Evolutionary conservation across 2,888 invertebrate genomes (phyloP).

Genomic region (Drosophila pegasa): DNA sequence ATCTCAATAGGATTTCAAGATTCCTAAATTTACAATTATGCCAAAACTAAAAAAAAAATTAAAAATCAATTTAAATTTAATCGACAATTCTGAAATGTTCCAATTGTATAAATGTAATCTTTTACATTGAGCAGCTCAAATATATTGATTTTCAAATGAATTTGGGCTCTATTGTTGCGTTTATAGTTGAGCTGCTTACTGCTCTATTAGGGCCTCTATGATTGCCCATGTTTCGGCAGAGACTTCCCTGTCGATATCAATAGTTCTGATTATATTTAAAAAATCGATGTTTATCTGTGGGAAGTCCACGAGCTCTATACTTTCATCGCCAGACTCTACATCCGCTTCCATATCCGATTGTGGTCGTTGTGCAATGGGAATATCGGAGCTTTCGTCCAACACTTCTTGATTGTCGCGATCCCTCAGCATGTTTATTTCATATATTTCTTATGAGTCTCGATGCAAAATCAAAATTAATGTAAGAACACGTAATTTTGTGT

Average conservation of each 20-base stretch:
- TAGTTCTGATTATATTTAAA: background rate
- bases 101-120: background rate
- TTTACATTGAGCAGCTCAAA: background rate
- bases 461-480: background rate
- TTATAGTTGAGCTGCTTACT: background rate
- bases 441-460: background rate
- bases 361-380: constrained; percentile 8
- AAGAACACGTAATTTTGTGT: background rate
- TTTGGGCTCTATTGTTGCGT: no score
- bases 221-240: background rate
- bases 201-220: background rate
- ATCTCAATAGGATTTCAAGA: background rate
- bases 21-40: background rate
- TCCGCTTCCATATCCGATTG: background rate
- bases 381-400: background rate
- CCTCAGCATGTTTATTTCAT: constrained; percentile 1
- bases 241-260: background rate
- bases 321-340: constrained; percentile 2
- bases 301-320: background rate
- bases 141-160: background rate
- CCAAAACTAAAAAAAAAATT: background rate
- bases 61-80: background rate
- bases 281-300: background rate
- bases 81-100: background rate
- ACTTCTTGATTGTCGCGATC: background rate